These are phyloP conservation scores for Hozukius guyotensis DNA, from an alignment of 2,797 vertebrate species.

Conservation along the genomic window DNA sequence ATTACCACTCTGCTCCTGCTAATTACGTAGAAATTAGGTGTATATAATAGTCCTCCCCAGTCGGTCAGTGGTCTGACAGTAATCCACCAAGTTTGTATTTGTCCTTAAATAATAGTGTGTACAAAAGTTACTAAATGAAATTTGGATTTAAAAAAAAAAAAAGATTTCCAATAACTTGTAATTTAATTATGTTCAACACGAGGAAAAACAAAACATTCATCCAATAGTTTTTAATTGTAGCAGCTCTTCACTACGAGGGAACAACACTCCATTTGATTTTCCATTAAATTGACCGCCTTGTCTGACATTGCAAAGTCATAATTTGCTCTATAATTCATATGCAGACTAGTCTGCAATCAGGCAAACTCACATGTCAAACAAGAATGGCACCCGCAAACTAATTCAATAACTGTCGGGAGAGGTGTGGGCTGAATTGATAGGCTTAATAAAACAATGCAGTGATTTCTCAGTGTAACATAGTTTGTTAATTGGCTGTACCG, in stretches of 20 bases:
- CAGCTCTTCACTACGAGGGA: constrained; percentile 18
- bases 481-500: constrained; percentile 45
- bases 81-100: neutral
- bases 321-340: constrained; percentile 61
- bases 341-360: constrained; percentile 49
- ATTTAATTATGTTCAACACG: constrained; percentile 31
- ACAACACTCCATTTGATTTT: constrained; percentile 22
- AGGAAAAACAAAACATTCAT: constrained; percentile 32
- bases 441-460: constrained; percentile 38
- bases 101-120: neutral
- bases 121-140: neutral
- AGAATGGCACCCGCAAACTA: constrained; percentile 33
- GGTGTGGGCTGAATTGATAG: constrained; percentile 38
- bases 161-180: constrained; percentile 3
- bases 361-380: constrained; percentile 37
- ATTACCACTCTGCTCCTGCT: neutral
- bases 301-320: constrained; percentile 45
- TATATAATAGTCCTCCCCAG: neutral
- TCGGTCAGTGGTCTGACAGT: neutral
- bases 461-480: constrained; percentile 7
- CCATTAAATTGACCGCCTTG: constrained; percentile 45
- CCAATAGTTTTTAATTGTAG: constrained; percentile 48
- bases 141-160: neutral
- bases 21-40: neutral
- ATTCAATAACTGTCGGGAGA: constrained; percentile 48